Evolutionary conservation across 2,888 invertebrate genomes (phyloP), one percentile per base, ranked within the genome.

Genomic region (Acanthosepion pharaonis): DNA sequence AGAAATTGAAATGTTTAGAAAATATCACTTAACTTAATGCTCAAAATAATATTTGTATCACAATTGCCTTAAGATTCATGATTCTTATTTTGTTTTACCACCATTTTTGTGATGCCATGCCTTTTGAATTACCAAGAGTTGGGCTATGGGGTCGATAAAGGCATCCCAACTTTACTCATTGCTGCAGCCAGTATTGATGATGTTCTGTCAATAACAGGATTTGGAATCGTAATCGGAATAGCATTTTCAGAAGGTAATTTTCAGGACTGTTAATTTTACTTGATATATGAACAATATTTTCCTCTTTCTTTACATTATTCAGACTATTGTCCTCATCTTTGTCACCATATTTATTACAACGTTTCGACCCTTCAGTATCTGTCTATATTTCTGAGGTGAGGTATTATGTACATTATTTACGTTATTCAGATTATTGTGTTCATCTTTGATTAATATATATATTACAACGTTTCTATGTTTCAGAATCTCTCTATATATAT

Each of bases 91-190:
- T 0, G 99, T 99, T 4, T 99, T 99, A 0, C 99, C 99, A 0
- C 99, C 99, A n/a, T n/a, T 5, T 99, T 99, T 28, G 98, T 99
- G 15, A 99, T 99, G 33, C 99, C 99, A 0, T 98, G 99, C 96
- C 98, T 99, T 95, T 98, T 99, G 97, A 98, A 98, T 33, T 98
- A 99, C n/a, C 98, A 99, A 25, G 98, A 98, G 94, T 98, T 98
- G 97, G 99, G 99, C 8, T 99, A 99, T 97, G 99, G 99, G 0
- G 98, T 99, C 1, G 98, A 98, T 55, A 99, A 99, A 98, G 99
- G 99, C 53, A 99, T 99, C 94, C 99, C 99, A 0, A 99, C 99
- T 0, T 98, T 99, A 94, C 98, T 99, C 94, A 98, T 99, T 91
- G 99, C 99, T 0, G 98, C 99, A 0, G 98, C 99, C 20, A 99